These are phyloP conservation scores for Epirrita christyi DNA, from an alignment of 2,888 invertebrate species.

Conservation along the genomic window DNA sequence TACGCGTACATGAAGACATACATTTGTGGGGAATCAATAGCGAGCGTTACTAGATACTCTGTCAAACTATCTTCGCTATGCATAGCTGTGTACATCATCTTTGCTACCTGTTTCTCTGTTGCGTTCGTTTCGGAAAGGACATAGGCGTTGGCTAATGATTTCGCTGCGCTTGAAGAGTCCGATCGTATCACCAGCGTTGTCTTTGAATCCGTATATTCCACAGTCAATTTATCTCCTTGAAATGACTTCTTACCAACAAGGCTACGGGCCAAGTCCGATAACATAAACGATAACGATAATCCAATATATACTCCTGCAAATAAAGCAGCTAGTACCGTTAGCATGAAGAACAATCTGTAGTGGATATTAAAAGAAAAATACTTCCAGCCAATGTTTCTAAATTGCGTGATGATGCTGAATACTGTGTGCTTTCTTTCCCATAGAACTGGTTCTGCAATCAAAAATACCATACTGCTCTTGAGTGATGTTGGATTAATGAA, in stretches of 20 bases:
- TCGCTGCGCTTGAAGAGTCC: slow-evolving; percentile 50
- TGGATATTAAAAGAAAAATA: slow-evolving; percentile 57
- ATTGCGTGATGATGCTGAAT: slow-evolving; percentile 38
- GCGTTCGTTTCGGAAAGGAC: slow-evolving; percentile 62
- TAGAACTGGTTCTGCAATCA: slow-evolving; percentile 46
- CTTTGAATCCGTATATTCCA: slow-evolving; percentile 52
- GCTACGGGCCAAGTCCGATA: slow-evolving; percentile 45
- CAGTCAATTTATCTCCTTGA: slow-evolving; percentile 56
- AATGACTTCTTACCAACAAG: slow-evolving; percentile 40
- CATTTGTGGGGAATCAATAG: slow-evolving; percentile 69
- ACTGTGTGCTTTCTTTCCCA: slow-evolving; percentile 46
- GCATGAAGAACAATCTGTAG: slow-evolving; percentile 49
- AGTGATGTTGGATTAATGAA: neutral
- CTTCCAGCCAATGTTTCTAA: slow-evolving; percentile 57
- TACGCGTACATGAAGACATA: slow-evolving; percentile 70
- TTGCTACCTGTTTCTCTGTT: slow-evolving; percentile 42
- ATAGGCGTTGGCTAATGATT: slow-evolving; percentile 64
- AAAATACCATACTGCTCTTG: neutral
- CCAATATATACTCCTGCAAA: slow-evolving; percentile 63
- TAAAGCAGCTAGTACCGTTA: slow-evolving; percentile 62
- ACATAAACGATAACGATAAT: slow-evolving; percentile 49
- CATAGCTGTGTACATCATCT: slow-evolving; percentile 60
- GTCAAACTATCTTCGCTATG: slow-evolving; percentile 58
- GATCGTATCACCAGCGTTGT: slow-evolving; percentile 60
- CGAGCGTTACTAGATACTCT: slow-evolving; percentile 66